Evolutionary conservation across 2,797 vertebrate genomes (phyloP).

Genomic region (Staurois parvus): DNA sequence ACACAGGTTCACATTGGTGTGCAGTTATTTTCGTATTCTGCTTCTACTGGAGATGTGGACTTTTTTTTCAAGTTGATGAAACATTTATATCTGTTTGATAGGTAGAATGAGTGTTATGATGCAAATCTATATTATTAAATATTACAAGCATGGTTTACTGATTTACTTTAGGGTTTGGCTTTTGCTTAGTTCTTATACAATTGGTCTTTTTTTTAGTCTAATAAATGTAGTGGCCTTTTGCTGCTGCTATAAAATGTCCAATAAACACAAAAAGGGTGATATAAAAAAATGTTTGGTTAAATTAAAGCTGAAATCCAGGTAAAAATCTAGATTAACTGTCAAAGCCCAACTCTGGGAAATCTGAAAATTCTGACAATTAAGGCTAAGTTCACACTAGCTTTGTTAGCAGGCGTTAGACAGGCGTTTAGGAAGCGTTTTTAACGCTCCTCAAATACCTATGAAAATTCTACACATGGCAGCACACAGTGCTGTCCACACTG

Average conservation of each 20-base stretch:
- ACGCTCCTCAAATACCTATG: no score
- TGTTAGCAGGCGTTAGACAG: no score
- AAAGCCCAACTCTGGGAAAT: no score
- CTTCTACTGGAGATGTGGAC: background rate
- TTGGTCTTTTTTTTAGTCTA: background rate
- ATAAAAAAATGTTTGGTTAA: background rate
- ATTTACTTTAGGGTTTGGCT: background rate
- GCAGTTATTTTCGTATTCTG: conserved; percentile 1
- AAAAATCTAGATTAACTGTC: no score
- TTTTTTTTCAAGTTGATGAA: background rate
- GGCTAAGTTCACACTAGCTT: no score
- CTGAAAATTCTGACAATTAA: no score
- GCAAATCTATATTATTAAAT: background rate
- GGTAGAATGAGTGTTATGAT: background rate
- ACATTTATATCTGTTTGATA: conserved; percentile 9
- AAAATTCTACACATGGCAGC: no score
- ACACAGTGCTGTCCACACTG: no score
- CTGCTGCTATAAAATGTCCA: background rate
- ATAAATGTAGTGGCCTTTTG: background rate
- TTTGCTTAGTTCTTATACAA: background rate
- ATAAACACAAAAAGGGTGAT: background rate
- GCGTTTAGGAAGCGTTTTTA: no score
- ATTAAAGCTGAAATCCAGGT: no score
- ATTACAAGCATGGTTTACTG: background rate
- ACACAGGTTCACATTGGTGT: background rate